A percentile compares a stretch with the other conserved stretches of the same genome.
phyloP scores from a whole-genome alignment of 2,113 vertebrate genomes.

The Lonchura striata region DNA sequence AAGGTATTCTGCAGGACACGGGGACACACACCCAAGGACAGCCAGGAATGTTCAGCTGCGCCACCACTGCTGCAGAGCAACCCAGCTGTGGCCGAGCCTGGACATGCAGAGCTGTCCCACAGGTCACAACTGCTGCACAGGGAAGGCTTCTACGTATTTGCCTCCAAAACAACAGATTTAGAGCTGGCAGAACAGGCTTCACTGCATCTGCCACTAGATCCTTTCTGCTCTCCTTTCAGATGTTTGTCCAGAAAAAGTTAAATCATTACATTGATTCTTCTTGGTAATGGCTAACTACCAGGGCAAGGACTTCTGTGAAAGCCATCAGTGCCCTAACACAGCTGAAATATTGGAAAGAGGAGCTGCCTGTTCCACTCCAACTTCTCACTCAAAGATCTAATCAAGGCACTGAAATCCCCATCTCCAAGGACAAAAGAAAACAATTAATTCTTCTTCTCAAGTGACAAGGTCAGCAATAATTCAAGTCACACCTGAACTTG shows the following conservation, averaged over 20 bases:
- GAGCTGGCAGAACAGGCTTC: not conserved
- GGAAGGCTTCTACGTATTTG: not conserved
- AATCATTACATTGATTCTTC: slow-evolving; percentile 18
- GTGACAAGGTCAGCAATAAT: not conserved
- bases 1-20: rapidly evolving
- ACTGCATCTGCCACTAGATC: not conserved
- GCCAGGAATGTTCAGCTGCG: not conserved
- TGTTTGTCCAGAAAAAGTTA: slow-evolving; percentile 12
- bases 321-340: not conserved
- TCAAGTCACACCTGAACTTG: not conserved
- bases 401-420: not conserved
- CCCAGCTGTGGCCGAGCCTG: not conserved
- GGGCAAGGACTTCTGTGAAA: not conserved
- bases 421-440: not conserved
- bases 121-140: not conserved
- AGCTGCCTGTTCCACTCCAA: not conserved
- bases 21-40: not conserved
- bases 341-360: not conserved
- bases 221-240: not conserved
- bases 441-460: not conserved
- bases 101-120: not conserved
- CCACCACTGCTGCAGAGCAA: not conserved
- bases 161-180: not conserved
- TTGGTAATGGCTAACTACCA: slow-evolving; percentile 28
- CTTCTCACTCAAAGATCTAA: not conserved